Percentiles rank a stretch among this genome's conserved stretches.
Conservation (phyloP, 2,797 vertebrate species). For the Falco biarmicus region DNA sequence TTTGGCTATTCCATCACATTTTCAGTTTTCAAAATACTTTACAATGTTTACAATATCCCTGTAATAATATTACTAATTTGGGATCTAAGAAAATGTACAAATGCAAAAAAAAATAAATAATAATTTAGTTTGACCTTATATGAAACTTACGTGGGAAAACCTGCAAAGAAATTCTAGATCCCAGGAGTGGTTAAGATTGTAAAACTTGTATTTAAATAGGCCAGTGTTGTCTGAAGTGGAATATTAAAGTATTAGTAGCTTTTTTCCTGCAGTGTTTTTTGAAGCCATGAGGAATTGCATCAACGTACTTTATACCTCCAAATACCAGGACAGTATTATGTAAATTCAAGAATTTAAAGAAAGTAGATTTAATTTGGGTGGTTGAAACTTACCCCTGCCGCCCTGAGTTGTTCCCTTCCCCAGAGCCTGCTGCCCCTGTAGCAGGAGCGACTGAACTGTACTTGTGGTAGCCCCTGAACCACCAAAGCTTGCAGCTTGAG, state of each 20-base stretch:
- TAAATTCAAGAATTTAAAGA: not conserved
- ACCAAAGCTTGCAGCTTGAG: not conserved
- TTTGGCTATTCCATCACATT: not conserved
- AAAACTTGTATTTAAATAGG: conserved; percentile 9
- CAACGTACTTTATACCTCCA: not conserved
- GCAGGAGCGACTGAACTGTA: fast-evolving
- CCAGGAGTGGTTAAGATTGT: not conserved
- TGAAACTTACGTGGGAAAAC: not conserved
- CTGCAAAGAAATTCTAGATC: conserved; percentile 12
- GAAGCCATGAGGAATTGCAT: not conserved
- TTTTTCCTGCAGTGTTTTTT: not conserved
- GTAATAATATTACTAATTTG: not conserved
- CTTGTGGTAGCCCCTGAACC: not conserved
- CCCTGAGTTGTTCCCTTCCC: not conserved
- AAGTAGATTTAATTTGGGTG: not conserved
- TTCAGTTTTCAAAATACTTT: not conserved
- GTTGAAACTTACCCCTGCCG: not conserved
- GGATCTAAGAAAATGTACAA: not conserved
- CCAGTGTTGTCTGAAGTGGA: not conserved
- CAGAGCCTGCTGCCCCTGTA: not conserved
- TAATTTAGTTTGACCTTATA: not conserved
- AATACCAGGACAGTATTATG: not conserved
- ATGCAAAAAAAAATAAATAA: not conserved
- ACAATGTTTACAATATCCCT: not conserved
- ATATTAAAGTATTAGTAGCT: not conserved